These are phyloP conservation scores for Bombus huntii DNA, from an alignment of 1,140 invertebrate genomes.

Conservation along the genomic window DNA sequence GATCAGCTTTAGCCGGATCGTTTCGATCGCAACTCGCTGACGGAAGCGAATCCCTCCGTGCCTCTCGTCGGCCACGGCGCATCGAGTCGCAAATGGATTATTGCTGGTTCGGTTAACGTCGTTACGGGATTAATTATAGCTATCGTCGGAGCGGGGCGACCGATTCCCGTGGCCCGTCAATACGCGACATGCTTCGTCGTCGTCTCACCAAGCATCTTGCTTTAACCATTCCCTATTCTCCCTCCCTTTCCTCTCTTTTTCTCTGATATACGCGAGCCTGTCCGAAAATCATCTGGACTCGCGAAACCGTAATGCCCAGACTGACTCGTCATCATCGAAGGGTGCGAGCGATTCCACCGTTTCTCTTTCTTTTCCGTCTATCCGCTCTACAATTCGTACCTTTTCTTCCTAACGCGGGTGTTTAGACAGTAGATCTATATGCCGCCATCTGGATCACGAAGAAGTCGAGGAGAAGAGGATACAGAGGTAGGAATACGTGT, in stretches of 20 bases:
- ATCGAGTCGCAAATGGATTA: conserved; percentile 48
- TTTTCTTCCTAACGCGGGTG: background rate
- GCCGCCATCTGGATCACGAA: background rate
- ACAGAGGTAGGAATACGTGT: background rate
- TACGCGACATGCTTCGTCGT: conserved; percentile 25
- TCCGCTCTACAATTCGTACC: background rate
- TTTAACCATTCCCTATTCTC: background rate
- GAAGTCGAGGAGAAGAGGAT: background rate
- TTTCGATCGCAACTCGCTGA: background rate
- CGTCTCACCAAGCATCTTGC: background rate
- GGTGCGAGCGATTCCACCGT: background rate
- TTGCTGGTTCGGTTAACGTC: conserved; percentile 64
- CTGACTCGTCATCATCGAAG: background rate
- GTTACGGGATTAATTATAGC: conserved; percentile 60
- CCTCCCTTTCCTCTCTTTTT: too few species aligned
- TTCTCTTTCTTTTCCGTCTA: too few species aligned
- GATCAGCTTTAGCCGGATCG: background rate
- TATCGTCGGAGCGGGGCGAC: conserved; percentile 37
- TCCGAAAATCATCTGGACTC: background rate
- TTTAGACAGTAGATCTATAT: background rate
- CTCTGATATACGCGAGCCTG: background rate
- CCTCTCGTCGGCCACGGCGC: conserved; percentile 20
- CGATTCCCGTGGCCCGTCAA: conserved; percentile 33
- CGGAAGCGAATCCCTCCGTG: background rate
- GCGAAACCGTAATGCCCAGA: conserved; percentile 36